Base-by-base conservation (phyloP, 2,113 vertebrate species). In the human (Homo sapiens) region DNA sequence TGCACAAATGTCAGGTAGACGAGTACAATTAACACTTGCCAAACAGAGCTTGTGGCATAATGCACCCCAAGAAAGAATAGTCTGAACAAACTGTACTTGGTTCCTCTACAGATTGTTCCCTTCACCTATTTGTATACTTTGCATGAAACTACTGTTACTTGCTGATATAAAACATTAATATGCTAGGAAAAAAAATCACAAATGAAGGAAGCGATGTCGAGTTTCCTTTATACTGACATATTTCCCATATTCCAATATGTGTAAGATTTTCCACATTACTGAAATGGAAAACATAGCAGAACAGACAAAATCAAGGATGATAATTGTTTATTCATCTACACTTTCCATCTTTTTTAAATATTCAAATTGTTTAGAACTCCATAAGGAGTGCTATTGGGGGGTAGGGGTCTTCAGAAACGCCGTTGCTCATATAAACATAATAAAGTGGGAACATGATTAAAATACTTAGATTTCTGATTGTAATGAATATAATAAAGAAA, bases 351-450 rank as follows among this genome's bases (percentile, higher is more conserved):
- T 30, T 45, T 90, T 82, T 30, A 27, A 90, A 89, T 70, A 73
- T 3, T 82, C 78, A 86, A n/a, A n/a, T 38, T 55, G 3, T 64
- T 78, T 20, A 83, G 2, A 95, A 79, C n/a, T 8, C 18, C n/a
- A 23, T 22, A 70, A 57, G 27, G 6, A 48, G 12, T 59, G 64
- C 8, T 64, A 8, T 6, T 16, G 18, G 1, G 32, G 23, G n/a
- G 52, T 3, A 1, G 8, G 30, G 7, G 30, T 1, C 4, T 3
- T 61, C 40, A n/a, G n/a, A 43, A 87, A 30, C 27, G 2, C 5
- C 1, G 14, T 38, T 32, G 35, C 9, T 55, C 64, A 48, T 4
- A 45, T 32, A 48, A 43, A 57, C 27, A 35, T 16, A 48, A 84
- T n/a, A 70, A 57, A 64, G 7, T 68, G 4, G 4, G 11, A 23